Conservation (phyloP, 2,113 vertebrate species). For the Anoura caudifer region DNA sequence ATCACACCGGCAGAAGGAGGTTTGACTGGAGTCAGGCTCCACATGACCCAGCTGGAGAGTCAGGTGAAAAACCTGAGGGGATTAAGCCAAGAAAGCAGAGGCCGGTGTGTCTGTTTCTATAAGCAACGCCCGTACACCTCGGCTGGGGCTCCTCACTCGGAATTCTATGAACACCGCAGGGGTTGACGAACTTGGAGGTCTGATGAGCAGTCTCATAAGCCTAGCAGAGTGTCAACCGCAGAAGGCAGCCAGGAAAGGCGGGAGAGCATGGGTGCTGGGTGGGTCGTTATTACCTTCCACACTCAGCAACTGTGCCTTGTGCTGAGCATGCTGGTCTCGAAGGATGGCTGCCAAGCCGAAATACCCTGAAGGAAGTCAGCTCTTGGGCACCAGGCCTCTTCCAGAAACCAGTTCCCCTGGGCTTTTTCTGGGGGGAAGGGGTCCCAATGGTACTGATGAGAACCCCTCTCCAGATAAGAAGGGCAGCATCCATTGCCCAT, state of each 20-base stretch:
- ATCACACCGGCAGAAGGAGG: neutral
- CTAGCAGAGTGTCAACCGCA: neutral
- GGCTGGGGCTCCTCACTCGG: neutral
- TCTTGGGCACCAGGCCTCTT: neutral
- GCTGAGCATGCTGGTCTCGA: neutral
- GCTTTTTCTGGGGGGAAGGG: neutral
- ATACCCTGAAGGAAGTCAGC: neutral
- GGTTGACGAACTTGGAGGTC: neutral
- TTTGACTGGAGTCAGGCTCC: neutral
- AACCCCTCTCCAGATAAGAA: neutral
- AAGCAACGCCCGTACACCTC: neutral
- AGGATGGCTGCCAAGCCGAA: neutral
- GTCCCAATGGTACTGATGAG: fast-evolving
- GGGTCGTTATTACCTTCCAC: neutral
- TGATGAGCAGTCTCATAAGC: neutral
- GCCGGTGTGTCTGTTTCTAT: neutral
- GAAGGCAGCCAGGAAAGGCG: neutral
- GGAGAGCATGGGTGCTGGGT: fast-evolving
- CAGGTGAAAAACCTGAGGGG: neutral
- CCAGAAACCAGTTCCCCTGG: neutral
- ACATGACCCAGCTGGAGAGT: neutral
- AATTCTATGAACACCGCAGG: neutral
- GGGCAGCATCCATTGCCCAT: neutral
- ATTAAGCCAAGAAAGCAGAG: neutral
- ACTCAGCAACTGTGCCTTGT: neutral